A percentile compares a stretch with the other conserved stretches of the same genome.
These are phyloP conservation scores for Bombus consobrinus DNA, from an alignment of 1,140 invertebrate species.

Conservation along the genomic window DNA sequence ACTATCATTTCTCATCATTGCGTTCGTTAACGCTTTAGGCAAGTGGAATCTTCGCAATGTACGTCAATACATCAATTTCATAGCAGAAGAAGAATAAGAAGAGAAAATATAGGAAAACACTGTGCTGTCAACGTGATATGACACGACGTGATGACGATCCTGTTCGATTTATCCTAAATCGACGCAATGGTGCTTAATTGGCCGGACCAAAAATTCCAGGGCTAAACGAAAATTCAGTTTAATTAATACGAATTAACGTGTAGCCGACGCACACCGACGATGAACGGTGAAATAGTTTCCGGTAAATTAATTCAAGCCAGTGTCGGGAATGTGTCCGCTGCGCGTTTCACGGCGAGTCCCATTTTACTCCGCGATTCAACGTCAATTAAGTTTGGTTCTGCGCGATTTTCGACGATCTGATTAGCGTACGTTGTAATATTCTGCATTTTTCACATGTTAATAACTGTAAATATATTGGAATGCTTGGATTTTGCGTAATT, in stretches of 20 bases:
- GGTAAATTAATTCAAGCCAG: constrained; percentile 23
- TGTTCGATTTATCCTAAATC: constrained; percentile 28
- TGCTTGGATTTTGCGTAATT: neutral
- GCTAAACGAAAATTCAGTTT: constrained; percentile 39
- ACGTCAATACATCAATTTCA: neutral
- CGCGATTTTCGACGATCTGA: neutral
- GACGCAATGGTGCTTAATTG: constrained; percentile 7
- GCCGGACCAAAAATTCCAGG: constrained; percentile 5
- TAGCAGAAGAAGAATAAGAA: neutral
- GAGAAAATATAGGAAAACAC: neutral
- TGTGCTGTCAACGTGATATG: neutral
- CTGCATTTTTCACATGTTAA: neutral
- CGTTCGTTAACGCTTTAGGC: neutral
- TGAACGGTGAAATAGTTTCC: constrained; percentile 36
- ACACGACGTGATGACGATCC: neutral
- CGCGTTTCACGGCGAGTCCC: neutral
- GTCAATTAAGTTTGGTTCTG: constrained; percentile 3
- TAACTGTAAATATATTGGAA: neutral
- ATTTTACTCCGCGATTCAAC: constrained; percentile 1
- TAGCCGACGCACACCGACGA: constrained; percentile 5
- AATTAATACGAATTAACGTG: constrained; percentile 42
- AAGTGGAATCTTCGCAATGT: neutral
- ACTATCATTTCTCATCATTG: too few relatives aligned
- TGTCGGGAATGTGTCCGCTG: neutral
- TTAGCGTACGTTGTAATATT: neutral